Evolutionary conservation across 2,113 vertebrate species (phyloP).

Genomic region (Mobula hypostoma): DNA sequence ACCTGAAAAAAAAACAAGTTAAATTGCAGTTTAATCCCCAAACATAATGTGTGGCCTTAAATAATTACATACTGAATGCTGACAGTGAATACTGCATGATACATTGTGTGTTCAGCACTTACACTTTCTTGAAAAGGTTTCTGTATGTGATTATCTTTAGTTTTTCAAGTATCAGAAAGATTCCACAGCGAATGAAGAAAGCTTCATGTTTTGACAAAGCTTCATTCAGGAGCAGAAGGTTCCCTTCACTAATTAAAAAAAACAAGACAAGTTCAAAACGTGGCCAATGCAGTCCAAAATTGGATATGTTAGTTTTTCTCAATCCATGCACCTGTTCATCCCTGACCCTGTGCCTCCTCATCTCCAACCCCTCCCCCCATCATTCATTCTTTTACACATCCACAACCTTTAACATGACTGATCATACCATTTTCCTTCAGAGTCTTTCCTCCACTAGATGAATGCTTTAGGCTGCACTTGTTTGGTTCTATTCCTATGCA

Average conservation of each 20-base stretch:
- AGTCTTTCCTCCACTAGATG: background rate
- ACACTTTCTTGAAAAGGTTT: constrained; percentile 99
- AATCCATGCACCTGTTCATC: background rate
- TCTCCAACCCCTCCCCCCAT: too few relatives aligned
- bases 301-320: too few relatives aligned
- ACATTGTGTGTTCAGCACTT: constrained; percentile 46
- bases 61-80: too few relatives aligned
- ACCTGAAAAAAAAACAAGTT: constrained; percentile 56
- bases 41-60: background rate
- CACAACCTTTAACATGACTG: background rate
- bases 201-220: constrained; percentile 84
- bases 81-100: background rate
- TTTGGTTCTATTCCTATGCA: too few relatives aligned
- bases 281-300: background rate
- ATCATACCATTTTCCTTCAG: background rate
- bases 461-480: background rate
- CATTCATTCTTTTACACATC: background rate
- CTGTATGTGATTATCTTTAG: constrained; percentile 95
- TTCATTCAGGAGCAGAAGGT: constrained; percentile 83
- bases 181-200: constrained; percentile 96
- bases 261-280: background rate
- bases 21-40: background rate
- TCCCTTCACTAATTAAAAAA: constrained; percentile 74
- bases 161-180: constrained; percentile 97
- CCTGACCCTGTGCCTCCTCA: too few relatives aligned